phyloP scores from a whole-genome alignment of 2,113 vertebrate genomes.

The Datnioides undecimradiatus region DNA sequence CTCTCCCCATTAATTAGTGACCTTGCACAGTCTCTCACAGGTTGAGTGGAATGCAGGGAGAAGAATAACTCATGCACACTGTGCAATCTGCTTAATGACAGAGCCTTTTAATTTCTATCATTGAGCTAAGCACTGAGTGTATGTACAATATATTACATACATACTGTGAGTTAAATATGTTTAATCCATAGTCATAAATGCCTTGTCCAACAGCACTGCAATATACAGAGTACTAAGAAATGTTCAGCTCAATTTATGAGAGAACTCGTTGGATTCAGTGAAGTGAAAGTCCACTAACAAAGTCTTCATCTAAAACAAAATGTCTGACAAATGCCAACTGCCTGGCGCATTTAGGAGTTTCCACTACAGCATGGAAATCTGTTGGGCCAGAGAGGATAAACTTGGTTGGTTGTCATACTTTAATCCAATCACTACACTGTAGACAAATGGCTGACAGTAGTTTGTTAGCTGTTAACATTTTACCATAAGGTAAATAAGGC shows the following conservation, averaged over 20 bases:
- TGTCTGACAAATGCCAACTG: not conserved
- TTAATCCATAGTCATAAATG: not conserved
- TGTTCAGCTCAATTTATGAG: not conserved
- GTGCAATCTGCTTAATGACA: not conserved
- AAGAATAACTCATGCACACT: slow-evolving; percentile 14
- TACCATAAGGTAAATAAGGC: not conserved
- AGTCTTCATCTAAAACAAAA: too few species aligned
- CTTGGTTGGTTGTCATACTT: not conserved
- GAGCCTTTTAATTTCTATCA: not conserved
- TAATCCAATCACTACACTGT: not conserved
- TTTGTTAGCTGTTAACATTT: slow-evolving; percentile 1
- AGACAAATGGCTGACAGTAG: not conserved
- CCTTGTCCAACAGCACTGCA: not conserved
- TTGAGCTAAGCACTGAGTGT: not conserved
- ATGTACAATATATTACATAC: not conserved
- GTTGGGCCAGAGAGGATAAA: not conserved
- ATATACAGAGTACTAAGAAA: too few species aligned
- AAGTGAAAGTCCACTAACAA: not conserved
- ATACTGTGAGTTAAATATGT: not conserved
- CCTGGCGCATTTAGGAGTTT: not conserved
- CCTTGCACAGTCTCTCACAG: slow-evolving; percentile 30
- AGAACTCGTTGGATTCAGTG: not conserved
- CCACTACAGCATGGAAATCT: slow-evolving; percentile 12
- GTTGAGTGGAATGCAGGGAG: slow-evolving; percentile 12
- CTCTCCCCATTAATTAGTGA: slow-evolving; percentile 23